Percentiles rank a stretch among this genome's conserved stretches.
These are phyloP conservation scores for Micromussa lordhowensis DNA, from an alignment of 92 coral and sea anemone genomes.

Conservation along the genomic window DNA sequence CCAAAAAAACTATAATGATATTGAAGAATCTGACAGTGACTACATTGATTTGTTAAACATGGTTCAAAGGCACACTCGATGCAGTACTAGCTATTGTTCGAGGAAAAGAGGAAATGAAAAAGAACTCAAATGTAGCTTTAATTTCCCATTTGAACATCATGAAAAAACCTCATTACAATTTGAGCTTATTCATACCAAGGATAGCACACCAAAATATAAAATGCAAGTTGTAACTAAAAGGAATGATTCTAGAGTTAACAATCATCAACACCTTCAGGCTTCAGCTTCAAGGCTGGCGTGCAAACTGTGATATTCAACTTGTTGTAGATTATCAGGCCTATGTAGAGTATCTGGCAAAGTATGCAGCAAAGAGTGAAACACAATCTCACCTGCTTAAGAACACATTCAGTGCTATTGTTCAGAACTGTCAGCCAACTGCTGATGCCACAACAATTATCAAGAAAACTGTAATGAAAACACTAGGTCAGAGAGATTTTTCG, in stretches of 20 bases:
- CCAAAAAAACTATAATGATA: constrained; percentile 44
- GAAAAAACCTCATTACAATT: constrained; percentile 56
- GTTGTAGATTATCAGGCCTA: no score
- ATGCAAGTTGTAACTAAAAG: constrained; percentile 64
- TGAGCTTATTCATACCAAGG: constrained; percentile 32
- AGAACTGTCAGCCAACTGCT: constrained; percentile 35
- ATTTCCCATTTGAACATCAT: constrained; percentile 61
- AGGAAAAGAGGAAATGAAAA: constrained; percentile 34
- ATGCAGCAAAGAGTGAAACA: no score
- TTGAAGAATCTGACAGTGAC: no score
- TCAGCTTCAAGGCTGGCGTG: constrained; percentile 19
- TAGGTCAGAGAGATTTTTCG: no score
- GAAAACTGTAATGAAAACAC: constrained; percentile 55
- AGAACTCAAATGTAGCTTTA: constrained; percentile 71
- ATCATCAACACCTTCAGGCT: constrained; percentile 56
- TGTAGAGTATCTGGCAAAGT: no score
- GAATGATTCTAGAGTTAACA: constrained; percentile 51
- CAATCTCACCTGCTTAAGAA: neutral
- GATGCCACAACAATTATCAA: constrained; percentile 40
- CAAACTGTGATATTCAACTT: no score
- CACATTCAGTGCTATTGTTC: constrained; percentile 55
- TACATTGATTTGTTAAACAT: no score
- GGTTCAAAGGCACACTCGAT: neutral
- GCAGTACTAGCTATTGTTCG: no score
- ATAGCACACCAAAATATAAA: constrained; percentile 48